Evolutionary conservation across 2,113 vertebrate genomes (phyloP).

Genomic region (Nipponia nippon): DNA sequence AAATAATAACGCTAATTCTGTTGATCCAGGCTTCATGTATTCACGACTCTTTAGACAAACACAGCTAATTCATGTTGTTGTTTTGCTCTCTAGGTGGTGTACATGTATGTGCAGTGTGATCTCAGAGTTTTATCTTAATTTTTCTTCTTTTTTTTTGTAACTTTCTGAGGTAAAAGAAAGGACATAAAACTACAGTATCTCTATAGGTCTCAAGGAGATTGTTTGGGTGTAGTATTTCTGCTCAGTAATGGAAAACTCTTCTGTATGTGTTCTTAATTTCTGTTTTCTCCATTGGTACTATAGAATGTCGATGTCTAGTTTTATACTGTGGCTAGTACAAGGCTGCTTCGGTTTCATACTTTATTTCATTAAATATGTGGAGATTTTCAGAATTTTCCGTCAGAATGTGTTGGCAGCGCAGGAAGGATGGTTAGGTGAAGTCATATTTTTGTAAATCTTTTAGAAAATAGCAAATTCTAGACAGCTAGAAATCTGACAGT

Average conservation of each 20-base stretch:
- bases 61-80: not conserved
- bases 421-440: not conserved
- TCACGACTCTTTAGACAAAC: not conserved
- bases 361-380: not conserved
- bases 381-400: not conserved
- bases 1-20: not conserved
- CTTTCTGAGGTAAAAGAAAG: not conserved
- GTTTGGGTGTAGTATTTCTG: not conserved
- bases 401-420: not conserved
- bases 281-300: not conserved
- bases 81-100: not conserved
- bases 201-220: not conserved
- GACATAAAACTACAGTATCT: not conserved
- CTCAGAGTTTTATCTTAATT: not conserved
- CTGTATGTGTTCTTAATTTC: not conserved
- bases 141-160: not conserved
- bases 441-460: not conserved
- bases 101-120: not conserved
- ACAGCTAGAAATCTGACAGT: not conserved
- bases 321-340: not conserved
- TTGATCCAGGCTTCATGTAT: not conserved
- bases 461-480: not conserved
- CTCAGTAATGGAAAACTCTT: not conserved
- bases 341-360: not conserved
- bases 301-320: not conserved